Percentiles rank a stretch among this genome's conserved stretches.
Evolutionary conservation across 2,113 vertebrate species (phyloP).

Genomic region (Lycaon pictus): DNA sequence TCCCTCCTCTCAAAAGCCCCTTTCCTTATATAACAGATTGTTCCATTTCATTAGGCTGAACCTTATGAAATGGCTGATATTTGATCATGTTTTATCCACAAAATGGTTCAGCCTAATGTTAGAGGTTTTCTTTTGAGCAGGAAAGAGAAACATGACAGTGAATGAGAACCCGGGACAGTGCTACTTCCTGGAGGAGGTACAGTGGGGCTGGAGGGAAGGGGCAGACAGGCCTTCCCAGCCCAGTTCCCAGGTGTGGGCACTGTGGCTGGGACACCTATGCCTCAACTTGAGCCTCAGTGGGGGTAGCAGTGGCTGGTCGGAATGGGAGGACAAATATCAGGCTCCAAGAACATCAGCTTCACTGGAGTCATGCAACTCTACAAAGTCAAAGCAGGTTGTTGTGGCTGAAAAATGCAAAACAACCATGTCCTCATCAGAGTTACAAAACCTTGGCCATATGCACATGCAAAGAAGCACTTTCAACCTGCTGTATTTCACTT

Average conservation of each 20-base stretch:
- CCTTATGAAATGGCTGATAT: conserved; percentile 1
- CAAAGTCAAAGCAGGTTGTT: conserved; percentile 83
- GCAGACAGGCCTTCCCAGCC: background rate
- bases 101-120: background rate
- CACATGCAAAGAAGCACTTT: conserved; percentile 64
- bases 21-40: background rate
- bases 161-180: background rate
- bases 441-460: conserved; percentile 80
- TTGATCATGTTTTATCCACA: background rate
- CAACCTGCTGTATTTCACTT: conserved; percentile 62
- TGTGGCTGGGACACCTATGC: background rate
- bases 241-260: background rate
- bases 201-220: background rate
- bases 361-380: conserved; percentile 77
- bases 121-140: conserved; percentile 18
- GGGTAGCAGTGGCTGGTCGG: conserved; percentile 47
- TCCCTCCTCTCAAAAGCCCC: background rate
- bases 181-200: background rate
- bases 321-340: conserved; percentile 73
- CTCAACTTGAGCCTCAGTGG: background rate
- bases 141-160: background rate
- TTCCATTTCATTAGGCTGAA: conserved; percentile 31
- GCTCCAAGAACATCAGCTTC: conserved; percentile 81
- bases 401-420: conserved; percentile 82
- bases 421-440: conserved; percentile 80